These are phyloP conservation scores for Chironex yamaguchii DNA, from an alignment of 30 jellyfish, hydroid and myxozoan species.

Conservation along the genomic window DNA sequence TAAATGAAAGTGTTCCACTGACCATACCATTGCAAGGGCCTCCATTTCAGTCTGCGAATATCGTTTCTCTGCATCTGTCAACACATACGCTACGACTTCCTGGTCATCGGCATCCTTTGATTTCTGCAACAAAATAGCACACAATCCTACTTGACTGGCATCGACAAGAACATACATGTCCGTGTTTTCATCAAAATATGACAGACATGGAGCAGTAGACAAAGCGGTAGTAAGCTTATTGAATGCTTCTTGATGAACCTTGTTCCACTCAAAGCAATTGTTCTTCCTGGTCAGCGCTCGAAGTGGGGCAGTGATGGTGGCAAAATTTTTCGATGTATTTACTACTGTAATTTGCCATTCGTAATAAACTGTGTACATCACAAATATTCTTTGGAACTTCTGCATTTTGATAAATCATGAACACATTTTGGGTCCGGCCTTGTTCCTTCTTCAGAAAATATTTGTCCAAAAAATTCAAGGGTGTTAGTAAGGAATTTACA, in stretches of 20 bases:
- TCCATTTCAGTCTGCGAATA: constrained; percentile 41
- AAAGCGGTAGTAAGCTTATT: constrained; percentile 9
- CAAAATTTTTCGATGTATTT: constrained; percentile 45
- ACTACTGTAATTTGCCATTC: constrained; percentile 22
- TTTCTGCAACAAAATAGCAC: constrained; percentile 37
- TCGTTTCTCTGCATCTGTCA: constrained; percentile 28
- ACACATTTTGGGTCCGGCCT: constrained; percentile 44
- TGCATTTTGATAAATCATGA: constrained; percentile 10
- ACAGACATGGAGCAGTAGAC: constrained; percentile 36
- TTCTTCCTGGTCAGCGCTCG: constrained; percentile 36
- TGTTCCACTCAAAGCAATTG: constrained; percentile 31
- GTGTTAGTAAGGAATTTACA: constrained; percentile 50
- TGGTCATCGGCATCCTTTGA: constrained; percentile 37
- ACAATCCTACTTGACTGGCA: constrained; percentile 52
- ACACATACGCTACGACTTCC: constrained; percentile 54
- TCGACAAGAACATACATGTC: constrained; percentile 49
- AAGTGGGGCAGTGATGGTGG: constrained; percentile 39
- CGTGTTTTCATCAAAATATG: constrained; percentile 50
- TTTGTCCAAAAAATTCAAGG: constrained; percentile 55
- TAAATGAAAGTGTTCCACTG: constrained; percentile 7
- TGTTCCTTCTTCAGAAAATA: constrained; percentile 35
- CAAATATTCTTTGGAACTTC: constrained; percentile 5
- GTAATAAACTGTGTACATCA: constrained; percentile 6
- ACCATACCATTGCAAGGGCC: constrained; percentile 28
- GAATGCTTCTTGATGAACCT: constrained; percentile 16